phyloP scores from a whole-genome alignment of 1,140 invertebrate species.

The Plectrocnemia conspersa region DNA sequence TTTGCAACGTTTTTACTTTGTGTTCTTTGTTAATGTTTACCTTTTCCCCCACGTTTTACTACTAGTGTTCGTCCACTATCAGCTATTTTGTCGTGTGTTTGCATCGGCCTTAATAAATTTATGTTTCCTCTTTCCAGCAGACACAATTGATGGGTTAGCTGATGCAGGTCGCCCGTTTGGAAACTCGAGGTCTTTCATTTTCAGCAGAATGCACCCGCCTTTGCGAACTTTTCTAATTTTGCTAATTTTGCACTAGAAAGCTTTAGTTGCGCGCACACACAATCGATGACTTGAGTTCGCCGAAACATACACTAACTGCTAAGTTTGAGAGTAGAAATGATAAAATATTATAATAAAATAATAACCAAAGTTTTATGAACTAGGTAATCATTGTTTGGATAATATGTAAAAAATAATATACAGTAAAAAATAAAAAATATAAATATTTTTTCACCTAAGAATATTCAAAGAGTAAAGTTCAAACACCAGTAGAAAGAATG shows the following conservation, averaged over 20 bases:
- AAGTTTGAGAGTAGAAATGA: too few relatives aligned
- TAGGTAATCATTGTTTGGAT: too few relatives aligned
- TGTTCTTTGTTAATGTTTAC: too few relatives aligned
- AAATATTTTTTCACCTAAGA: too few relatives aligned
- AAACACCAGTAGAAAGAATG: too few relatives aligned
- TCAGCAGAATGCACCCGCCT: conserved; percentile 15
- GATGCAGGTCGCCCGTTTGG: conserved; percentile 9
- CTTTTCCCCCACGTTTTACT: conserved; percentile 4
- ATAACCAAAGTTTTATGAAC: too few relatives aligned
- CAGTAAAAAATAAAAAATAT: too few relatives aligned
- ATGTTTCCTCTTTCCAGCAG: conserved; percentile 34
- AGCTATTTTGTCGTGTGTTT: background rate
- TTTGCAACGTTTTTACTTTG: conserved; percentile 15
- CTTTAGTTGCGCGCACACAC: background rate
- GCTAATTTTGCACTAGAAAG: conserved; percentile 7
- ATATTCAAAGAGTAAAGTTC: too few relatives aligned
- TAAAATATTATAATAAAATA: too few relatives aligned
- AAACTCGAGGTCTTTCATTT: conserved; percentile 24
- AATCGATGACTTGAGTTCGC: too few relatives aligned
- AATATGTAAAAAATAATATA: too few relatives aligned
- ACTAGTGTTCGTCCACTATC: background rate
- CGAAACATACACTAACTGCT: too few relatives aligned
- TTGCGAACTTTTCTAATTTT: conserved; percentile 18
- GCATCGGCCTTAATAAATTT: conserved; percentile 23
- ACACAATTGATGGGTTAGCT: conserved; percentile 27